Evolutionary conservation across 1,140 invertebrate species (phyloP).

Genomic region (Bombus haemorrhoidalis): DNA sequence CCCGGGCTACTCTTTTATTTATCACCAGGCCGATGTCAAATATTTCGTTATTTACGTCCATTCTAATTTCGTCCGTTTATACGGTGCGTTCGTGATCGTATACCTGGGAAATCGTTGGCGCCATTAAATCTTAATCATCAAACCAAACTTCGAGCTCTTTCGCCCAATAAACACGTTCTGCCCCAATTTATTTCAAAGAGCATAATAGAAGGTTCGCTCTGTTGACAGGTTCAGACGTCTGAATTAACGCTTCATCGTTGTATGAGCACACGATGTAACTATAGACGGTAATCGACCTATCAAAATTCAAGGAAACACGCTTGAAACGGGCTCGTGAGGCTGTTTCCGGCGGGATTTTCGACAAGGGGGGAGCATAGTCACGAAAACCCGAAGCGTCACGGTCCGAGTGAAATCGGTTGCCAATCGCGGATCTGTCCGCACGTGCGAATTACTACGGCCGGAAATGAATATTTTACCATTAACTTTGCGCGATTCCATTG

Average conservation of each 20-base stretch:
- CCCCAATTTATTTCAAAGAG: too few relatives aligned
- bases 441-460: slow-evolving; percentile 61
- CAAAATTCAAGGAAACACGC: slow-evolving; percentile 50
- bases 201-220: neutral
- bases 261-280: neutral
- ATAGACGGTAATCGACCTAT: slow-evolving; percentile 34
- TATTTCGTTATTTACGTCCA: slow-evolving; percentile 31
- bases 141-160: neutral
- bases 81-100: neutral
- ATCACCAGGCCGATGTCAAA: slow-evolving; percentile 19
- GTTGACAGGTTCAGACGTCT: neutral
- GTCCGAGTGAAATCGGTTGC: slow-evolving; percentile 23
- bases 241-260: neutral
- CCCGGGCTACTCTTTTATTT: slow-evolving; percentile 34
- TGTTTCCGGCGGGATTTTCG: slow-evolving; percentile 44
- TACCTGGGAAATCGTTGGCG: neutral
- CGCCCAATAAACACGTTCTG: neutral
- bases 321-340: neutral
- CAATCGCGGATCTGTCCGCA: neutral
- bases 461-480: slow-evolving; percentile 80
- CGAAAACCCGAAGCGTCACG: neutral
- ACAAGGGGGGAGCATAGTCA: neutral
- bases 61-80: slow-evolving; percentile 9
- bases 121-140: slow-evolving; percentile 21
- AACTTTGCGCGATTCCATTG: slow-evolving; percentile 78